Conservation (phyloP, 2,797 vertebrate genomes). For the Eurystomus glaucurus region DNA sequence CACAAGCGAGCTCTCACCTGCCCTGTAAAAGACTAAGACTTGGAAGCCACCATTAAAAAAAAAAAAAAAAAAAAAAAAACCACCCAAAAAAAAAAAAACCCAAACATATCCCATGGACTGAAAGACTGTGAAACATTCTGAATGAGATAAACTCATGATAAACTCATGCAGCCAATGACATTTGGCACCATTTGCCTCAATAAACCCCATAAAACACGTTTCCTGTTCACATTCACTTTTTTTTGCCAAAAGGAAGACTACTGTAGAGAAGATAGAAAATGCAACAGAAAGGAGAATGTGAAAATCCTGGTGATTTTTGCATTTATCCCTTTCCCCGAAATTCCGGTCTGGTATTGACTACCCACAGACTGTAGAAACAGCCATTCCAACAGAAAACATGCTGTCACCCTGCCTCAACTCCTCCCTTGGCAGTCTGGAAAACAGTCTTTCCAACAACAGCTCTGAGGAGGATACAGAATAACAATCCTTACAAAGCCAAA, state of each 20-base stretch:
- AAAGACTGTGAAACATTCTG: not conserved
- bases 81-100: no score
- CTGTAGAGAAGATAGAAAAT: not conserved
- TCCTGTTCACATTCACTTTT: not conserved
- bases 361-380: not conserved
- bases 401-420: not conserved
- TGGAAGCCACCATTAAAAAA: not conserved
- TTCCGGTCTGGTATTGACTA: not conserved
- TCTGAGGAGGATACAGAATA: not conserved
- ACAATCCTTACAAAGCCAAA: not conserved
- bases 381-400: not conserved
- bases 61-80: not conserved
- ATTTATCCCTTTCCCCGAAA: not conserved
- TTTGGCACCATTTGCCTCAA: not conserved
- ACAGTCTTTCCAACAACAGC: not conserved
- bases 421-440: not conserved
- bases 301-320: not conserved
- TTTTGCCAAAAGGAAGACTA: not conserved
- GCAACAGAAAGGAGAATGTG: not conserved
- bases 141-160: not conserved
- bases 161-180: not conserved
- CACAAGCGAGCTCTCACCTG: not conserved
- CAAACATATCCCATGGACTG: not conserved
- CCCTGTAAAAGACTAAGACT: not conserved
- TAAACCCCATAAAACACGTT: not conserved